Evolutionary conservation across 2,888 invertebrate genomes (phyloP), one percentile per base, ranked within the genome.

Genomic region (Sinopyrophorus schimmeli): DNA sequence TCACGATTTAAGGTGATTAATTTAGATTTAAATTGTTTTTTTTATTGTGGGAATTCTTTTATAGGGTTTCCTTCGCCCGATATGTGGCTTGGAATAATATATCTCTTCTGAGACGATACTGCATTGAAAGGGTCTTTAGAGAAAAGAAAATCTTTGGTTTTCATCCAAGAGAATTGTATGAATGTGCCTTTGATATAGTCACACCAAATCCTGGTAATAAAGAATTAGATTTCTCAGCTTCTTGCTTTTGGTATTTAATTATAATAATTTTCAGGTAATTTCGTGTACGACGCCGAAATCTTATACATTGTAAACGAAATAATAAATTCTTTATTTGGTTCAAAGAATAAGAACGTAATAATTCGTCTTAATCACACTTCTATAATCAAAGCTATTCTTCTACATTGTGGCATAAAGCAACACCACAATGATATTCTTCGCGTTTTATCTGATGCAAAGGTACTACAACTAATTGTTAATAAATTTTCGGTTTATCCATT

Each of bases 161-260:
- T 62, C 92, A 94, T 73, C 97, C 97, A 0, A 80, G 87, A 53
- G 94, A 96, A 74, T 79, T 90, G 10, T 84, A 86, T 44, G 94
- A 95, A 71, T 93, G 93, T 72, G 91, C 92, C 1, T 95, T 95
- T 72, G 97, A 97, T 71, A 90, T 97, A 49, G 87, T 96, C 17
- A 87, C 89, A 3, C 84, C 91, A 1, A 82, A 78, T 49, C 77
- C 81, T 47, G 85, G 85, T 77, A 68, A 21, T 18, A 18, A 24
- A 17, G 1, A 4, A n/a, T n/a, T 5, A 7, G n/a, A 3, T 9
- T 21, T n/a, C n/a, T n/a, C n/a, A n/a, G n/a, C n/a, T n/a, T n/a
- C n/a, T n/a, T n/a, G n/a, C n/a, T n/a, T n/a, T n/a, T n/a, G n/a
- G n/a, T n/a, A n/a, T n/a, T n/a, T 11, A 3, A 26, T 7, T 38